Base-by-base conservation (phyloP, 2,888 invertebrate genomes). In the Plebejus argus region DNA sequence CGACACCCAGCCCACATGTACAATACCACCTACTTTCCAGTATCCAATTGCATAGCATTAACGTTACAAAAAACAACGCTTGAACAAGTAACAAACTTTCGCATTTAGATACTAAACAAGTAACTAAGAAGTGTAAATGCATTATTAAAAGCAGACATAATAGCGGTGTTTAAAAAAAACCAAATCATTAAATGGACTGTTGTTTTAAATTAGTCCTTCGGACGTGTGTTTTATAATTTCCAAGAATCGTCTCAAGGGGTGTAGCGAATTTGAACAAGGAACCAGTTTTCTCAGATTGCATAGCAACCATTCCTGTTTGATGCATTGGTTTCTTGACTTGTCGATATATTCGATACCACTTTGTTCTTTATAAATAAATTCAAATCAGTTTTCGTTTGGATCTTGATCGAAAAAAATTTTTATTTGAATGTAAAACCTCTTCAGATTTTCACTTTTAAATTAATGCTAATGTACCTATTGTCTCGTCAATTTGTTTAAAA, bases 281-380 rank as follows among this genome's bases (percentile, higher is more conserved):
- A 74, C 74, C 74, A 74, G 74, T 74, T 74, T 74, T 74, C 35
- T 35, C 77, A 78, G 78, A 91, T 91, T 89, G 82, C 86, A 83
- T 85, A 85, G 87, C 88, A 90, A 90, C 90, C 91, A 78, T 77
- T 79, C 76, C 80, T 78, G 78, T 79, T 74, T 66, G 78, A 76
- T 75, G 33, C 74, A 74, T 49, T 28, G 49, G 53, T 74, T 49
- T 72, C 71, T 45, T 28, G 45, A 45, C 71, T 45, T 71, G 71
- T 71, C 72, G 72, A 72, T 72, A 72, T 45, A 72, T 72, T 45
- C 10, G 45, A 72, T 72, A 45, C 12, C 2, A 66, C 45, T 20
- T 71, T 20, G 10, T 20, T 72, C 23, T 45, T 45, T 72, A n/a
- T 45, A 20, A 72, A 72, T 45, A 72, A 28, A 66, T 28, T 28